Evolutionary conservation across 1,140 invertebrate genomes (phyloP), one percentile per base, ranked within the genome.

Genomic region (Berghia stephanieae): DNA sequence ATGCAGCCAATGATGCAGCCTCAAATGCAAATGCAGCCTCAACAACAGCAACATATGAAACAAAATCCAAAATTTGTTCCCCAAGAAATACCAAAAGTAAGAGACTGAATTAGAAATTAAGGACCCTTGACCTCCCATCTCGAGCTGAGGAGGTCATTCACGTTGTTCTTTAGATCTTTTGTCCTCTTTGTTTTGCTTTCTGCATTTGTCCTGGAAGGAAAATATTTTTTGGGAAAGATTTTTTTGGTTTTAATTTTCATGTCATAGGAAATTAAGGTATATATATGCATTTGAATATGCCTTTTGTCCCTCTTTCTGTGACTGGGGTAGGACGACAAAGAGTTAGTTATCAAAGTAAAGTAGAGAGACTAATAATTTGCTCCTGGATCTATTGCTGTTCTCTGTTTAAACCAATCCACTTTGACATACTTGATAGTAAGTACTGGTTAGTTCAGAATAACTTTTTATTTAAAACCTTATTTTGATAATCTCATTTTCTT

Each of bases 41-140:
- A 67, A 67, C 10, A 49, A 21, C 44, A 78, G 38, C 77, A 66
- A 40, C 74, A 81, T 76, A 78, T 83, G 67, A 84, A 84, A 78
- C 82, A 83, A 63, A 70, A 74, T 18, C 83, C 83, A 66, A 84
- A 84, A 70, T 78, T 88, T 24, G 81, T 88, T n/a, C 87, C 86
- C 38, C 87, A 88, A 74, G 86, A 88, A 81, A 87, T 88, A 66
- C 84, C 85, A 38, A 86, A 87, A 84, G 84, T 85, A 83, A 57
- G 5, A 36, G 27, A 31, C 13, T 36, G 46, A 3, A 13, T 49
- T 49, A 21, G 16, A 4, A 24, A 18, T 27, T 0, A 4, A 24
- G 24, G 27, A n/a, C 2, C 31, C 43, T 36, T 21, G 31, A 38
- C n/a, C 2, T 46, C 34, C 31, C 55, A 13, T 18, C 27, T 34